Base-by-base conservation (phyloP, 2,113 vertebrate genomes). In the Eurypyga helias region DNA sequence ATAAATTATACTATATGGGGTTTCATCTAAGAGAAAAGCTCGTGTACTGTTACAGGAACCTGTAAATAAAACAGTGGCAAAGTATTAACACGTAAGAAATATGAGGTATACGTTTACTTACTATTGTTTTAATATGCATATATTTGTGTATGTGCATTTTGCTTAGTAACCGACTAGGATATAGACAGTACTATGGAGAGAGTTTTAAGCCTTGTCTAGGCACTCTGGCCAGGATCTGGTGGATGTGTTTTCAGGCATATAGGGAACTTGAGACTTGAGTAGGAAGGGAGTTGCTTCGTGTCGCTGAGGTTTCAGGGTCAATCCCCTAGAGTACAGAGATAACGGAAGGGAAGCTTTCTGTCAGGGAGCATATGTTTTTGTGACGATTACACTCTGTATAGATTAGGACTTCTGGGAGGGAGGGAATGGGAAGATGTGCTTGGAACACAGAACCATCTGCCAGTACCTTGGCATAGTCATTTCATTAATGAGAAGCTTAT, bases 361-460 rank as follows among this genome's bases (percentile, higher is more conserved):
- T 91, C 93, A 96, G 73, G 66, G 91, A 97, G 83, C 96, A 97
- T 97, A 96, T 97, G 95, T 95, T 96, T 96, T 92, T 89, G 91
- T 93, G 87, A 61, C 0, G 14, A 89, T 97, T 97, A 97, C 91
- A 87, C 66, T 94, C 69, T 82, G 80, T 92, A 79, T 96, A 93
- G 96, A 96, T 97, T 93, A 97, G 93, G 94, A 89, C 94, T 95
- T 97, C 57, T 87, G 97, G 91, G 95, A 97, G 83, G 54, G 66
- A 93, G 93, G 78, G 93, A 96, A 83, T 80, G 83, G 81, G 64
- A 96, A 62, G 75, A 96, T 96, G 66, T 89, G 49, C 46, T 79
- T 95, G 89, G 46, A 96, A 87, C 70, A 62, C 7, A 76, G 70
- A 58, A 72, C 96, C 97, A 97, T 97, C 97, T 97, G 96, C 91